Conservation (phyloP, 2,888 invertebrate species). For the Ernsta delagoae region DNA sequence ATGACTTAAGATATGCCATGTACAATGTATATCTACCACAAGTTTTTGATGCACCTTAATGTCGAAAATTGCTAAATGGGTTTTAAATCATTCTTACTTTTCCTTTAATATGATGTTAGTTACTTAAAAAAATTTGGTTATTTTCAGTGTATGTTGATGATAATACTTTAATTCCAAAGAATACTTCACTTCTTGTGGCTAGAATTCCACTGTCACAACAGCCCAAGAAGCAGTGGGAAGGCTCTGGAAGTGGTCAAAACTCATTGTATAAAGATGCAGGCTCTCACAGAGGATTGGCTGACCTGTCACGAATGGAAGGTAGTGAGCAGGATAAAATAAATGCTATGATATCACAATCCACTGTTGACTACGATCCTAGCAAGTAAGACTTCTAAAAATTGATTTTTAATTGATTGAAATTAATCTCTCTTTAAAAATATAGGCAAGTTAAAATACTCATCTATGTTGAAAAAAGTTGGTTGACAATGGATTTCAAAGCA, state of each 20-base stretch:
- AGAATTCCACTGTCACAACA: slow-evolving; percentile 94
- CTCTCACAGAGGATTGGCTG: slow-evolving; percentile 89
- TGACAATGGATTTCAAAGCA: slow-evolving; percentile 16
- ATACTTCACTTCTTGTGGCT: slow-evolving; percentile 97
- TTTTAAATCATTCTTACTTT: too few species aligned
- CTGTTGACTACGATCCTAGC: slow-evolving; percentile 98
- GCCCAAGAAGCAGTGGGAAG: slow-evolving; percentile 91
- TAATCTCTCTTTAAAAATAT: neutral
- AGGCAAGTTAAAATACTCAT: neutral
- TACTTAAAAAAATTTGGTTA: neutral
- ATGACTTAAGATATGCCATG: too few species aligned
- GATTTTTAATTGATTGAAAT: neutral
- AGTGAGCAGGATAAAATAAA: slow-evolving; percentile 99
- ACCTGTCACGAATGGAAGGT: slow-evolving; percentile 94
- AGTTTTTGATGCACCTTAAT: too few species aligned
- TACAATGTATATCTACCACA: too few species aligned
- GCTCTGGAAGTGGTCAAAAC: slow-evolving; percentile 74
- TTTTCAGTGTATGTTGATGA: slow-evolving; percentile 95
- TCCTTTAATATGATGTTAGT: too few species aligned
- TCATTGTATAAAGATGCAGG: slow-evolving; percentile 75
- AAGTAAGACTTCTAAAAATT: slow-evolving; percentile 88
- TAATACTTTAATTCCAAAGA: slow-evolving; percentile 96
- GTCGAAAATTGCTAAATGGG: too few species aligned
- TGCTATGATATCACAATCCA: slow-evolving; percentile 98
- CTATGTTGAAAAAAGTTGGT: slow-evolving; percentile 5